These are phyloP conservation scores for Hippoglossus hippoglossus DNA, from an alignment of 2,797 vertebrate species.

Conservation along the genomic window DNA sequence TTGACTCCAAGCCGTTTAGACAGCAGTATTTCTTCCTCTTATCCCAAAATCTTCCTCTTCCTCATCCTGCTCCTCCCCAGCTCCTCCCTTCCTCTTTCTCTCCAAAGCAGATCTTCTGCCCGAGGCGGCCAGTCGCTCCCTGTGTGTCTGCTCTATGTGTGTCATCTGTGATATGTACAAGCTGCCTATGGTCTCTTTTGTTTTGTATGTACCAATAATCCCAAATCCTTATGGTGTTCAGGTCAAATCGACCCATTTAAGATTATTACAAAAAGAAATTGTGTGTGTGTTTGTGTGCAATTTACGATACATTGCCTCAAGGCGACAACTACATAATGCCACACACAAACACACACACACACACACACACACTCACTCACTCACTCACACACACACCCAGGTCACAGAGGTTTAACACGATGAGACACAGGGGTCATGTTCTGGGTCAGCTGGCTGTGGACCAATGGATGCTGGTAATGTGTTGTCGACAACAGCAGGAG, in stretches of 20 bases:
- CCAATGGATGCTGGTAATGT: slow-evolving; percentile 12
- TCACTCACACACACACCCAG: slow-evolving; percentile 26
- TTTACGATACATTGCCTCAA: neutral
- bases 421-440: slow-evolving; percentile 53
- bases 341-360: too few species aligned
- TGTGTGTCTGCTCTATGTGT: slow-evolving; percentile 5
- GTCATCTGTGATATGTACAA: slow-evolving; percentile 3
- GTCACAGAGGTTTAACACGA: slow-evolving; percentile 43
- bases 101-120: slow-evolving; percentile 55
- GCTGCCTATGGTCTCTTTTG: slow-evolving; percentile 1
- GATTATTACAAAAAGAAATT: neutral
- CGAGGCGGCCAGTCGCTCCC: slow-evolving; percentile 32
- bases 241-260: neutral
- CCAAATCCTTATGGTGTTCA: neutral
- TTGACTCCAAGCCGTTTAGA: slow-evolving; percentile 36
- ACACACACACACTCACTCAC: neutral
- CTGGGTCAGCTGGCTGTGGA: slow-evolving; percentile 47
- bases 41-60: slow-evolving; percentile 52
- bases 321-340: too few species aligned
- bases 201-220: neutral
- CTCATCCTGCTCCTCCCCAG: slow-evolving; percentile 32
- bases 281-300: neutral
- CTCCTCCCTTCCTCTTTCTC: slow-evolving; percentile 63
- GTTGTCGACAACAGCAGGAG: slow-evolving; percentile 8
- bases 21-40: slow-evolving; percentile 77